phyloP scores from a whole-genome alignment of 53 echinoderm and acorn worm genomes.

The Paracentrotus lividus region DNA sequence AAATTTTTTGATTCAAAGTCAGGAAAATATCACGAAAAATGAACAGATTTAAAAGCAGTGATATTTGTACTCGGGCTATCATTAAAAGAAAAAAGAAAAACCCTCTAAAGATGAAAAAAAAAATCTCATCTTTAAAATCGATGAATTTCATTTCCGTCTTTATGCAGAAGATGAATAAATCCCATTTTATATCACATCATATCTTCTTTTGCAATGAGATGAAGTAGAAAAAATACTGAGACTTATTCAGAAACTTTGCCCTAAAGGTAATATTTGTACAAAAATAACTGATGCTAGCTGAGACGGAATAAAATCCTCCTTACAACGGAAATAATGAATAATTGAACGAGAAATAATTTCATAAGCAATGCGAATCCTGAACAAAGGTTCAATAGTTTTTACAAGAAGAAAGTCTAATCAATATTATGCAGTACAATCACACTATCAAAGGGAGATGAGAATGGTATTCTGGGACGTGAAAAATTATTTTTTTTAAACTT shows the following conservation, averaged over 20 bases:
- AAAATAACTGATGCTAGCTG: not conserved
- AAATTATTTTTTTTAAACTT: too few relatives aligned
- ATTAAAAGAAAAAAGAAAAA: not conserved
- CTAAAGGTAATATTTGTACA: not conserved
- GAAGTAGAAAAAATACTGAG: not conserved
- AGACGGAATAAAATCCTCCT: not conserved
- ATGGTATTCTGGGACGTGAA: too few relatives aligned
- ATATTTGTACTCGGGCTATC: not conserved
- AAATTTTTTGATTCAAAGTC: too few relatives aligned
- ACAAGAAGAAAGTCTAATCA: not conserved
- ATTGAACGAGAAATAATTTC: not conserved
- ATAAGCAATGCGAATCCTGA: not conserved
- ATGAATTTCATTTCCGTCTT: conserved; percentile 15
- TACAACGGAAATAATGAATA: not conserved
- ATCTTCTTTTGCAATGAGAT: not conserved
- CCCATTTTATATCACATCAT: not conserved
- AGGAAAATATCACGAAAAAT: not conserved
- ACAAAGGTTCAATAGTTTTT: not conserved
- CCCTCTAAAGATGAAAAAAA: not conserved
- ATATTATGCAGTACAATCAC: not conserved
- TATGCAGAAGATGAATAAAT: not conserved
- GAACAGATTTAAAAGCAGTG: not conserved
- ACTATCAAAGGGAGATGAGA: not conserved
- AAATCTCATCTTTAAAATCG: not conserved
- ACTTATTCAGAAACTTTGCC: not conserved